phyloP scores from a whole-genome alignment of 2,113 vertebrate species.

The Ariopsis seemanni region DNA sequence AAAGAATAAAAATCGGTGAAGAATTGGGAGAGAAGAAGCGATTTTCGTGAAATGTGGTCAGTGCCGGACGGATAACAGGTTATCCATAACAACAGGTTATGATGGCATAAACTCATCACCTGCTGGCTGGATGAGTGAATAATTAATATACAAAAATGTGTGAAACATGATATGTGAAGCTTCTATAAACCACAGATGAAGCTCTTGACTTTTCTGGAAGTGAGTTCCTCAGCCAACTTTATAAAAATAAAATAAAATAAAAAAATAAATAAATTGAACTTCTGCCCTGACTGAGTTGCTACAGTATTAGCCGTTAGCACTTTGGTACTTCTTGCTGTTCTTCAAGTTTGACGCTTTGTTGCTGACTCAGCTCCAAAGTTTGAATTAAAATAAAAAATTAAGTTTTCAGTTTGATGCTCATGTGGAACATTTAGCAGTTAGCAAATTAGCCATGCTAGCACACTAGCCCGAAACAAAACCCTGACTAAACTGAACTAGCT shows the following conservation, averaged over 20 bases:
- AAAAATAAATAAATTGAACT: too few species aligned
- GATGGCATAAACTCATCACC: too few species aligned
- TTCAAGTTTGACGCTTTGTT: conserved; percentile 2
- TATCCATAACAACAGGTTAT: too few species aligned
- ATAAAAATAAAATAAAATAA: not conserved
- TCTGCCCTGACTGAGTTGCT: not conserved
- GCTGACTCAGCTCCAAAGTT: conserved; percentile 36
- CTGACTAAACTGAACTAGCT: conserved; percentile 18
- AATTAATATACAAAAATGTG: not conserved
- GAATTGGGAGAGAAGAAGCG: too few species aligned
- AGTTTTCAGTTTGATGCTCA: not conserved
- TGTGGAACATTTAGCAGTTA: not conserved
- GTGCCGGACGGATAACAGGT: too few species aligned
- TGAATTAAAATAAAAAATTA: conserved; percentile 1
- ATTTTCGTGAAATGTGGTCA: too few species aligned
- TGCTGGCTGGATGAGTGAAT: too few species aligned
- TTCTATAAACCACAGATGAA: not conserved
- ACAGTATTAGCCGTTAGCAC: not conserved
- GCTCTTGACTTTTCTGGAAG: not conserved
- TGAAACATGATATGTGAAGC: not conserved
- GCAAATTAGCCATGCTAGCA: conserved; percentile 9
- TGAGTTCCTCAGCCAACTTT: not conserved
- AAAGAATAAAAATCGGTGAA: too few species aligned
- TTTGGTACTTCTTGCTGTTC: conserved; percentile 10
- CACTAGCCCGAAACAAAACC: not conserved